Evolutionary conservation across 2,888 invertebrate genomes (phyloP).

Genomic region (Temnothorax ravouxi): DNA sequence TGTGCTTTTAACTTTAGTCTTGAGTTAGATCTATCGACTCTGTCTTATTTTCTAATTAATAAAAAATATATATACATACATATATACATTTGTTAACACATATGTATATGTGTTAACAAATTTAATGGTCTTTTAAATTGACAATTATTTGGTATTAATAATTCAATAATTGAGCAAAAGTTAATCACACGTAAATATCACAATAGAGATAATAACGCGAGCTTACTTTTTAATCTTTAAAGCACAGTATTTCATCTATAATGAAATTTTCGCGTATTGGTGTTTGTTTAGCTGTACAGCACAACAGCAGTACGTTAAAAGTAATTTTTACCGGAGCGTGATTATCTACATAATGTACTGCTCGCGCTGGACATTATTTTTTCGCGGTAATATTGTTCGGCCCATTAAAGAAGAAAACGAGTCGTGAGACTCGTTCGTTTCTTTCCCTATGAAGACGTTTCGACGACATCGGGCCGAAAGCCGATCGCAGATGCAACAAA

Average conservation of each 20-base stretch:
- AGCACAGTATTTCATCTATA: no score
- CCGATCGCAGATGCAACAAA: conserved; percentile 56
- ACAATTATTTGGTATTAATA: neutral
- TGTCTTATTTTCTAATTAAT: neutral
- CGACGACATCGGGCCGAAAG: conserved; percentile 40
- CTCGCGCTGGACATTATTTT: neutral
- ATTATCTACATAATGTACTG: neutral
- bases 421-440: conserved; percentile 5
- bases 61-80: neutral
- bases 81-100: no score
- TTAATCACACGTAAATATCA: neutral
- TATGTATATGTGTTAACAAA: neutral
- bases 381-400: conserved; percentile 20
- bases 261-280: neutral
- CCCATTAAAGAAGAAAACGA: conserved; percentile 49
- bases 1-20: neutral
- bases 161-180: neutral
- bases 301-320: neutral
- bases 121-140: neutral
- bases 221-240: neutral
- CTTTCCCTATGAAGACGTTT: conserved; percentile 52
- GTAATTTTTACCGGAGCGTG: neutral
- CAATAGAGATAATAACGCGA: neutral
- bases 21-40: neutral
- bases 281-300: neutral